These are phyloP conservation scores for Drosophila leonis DNA, from an alignment of 2,888 invertebrate genomes.

Conservation along the genomic window DNA sequence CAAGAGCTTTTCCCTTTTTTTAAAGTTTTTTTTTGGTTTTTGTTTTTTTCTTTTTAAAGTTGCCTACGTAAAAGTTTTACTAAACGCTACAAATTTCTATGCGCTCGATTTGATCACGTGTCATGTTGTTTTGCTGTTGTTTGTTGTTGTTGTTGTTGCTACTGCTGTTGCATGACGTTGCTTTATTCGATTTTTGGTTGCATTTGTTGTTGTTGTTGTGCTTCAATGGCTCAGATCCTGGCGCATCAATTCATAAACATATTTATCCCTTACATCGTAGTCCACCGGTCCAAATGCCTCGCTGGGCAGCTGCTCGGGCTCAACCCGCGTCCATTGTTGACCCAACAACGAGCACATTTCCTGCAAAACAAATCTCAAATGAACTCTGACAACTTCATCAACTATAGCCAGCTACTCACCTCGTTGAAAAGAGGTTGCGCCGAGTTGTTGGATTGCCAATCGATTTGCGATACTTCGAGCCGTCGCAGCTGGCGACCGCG, in stretches of 20 bases:
- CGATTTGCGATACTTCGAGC: slow-evolving; percentile 84
- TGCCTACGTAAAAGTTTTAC: slow-evolving; percentile 44
- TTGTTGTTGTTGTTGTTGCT: slow-evolving; percentile 34
- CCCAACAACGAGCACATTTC: slow-evolving; percentile 84
- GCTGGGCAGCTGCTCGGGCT: slow-evolving; percentile 81
- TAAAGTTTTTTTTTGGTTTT: neutral
- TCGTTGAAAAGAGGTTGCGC: slow-evolving; percentile 74
- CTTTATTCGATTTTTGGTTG: slow-evolving; percentile 51
- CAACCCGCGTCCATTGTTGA: slow-evolving; percentile 83
- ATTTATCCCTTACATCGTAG: slow-evolving; percentile 84
- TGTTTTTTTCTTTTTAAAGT: slow-evolving; percentile 14
- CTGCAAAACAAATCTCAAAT: slow-evolving; percentile 50
- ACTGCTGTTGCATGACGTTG: slow-evolving; percentile 38
- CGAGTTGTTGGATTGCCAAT: slow-evolving; percentile 66
- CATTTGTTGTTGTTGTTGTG: slow-evolving; percentile 28
- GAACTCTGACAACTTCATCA: neutral
- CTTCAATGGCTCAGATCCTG: slow-evolving; percentile 80
- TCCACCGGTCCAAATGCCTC: slow-evolving; percentile 79
- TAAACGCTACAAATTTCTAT: slow-evolving; percentile 68
- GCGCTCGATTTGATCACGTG: slow-evolving; percentile 72
- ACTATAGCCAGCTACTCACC: slow-evolving; percentile 42
- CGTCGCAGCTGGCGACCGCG: slow-evolving; percentile 83
- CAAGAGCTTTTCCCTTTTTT: slow-evolving; percentile 8
- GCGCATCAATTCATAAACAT: slow-evolving; percentile 84
- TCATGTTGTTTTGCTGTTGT: slow-evolving; percentile 53